Conservation (phyloP, 2,888 invertebrate species). For the Drosophila dives region DNA sequence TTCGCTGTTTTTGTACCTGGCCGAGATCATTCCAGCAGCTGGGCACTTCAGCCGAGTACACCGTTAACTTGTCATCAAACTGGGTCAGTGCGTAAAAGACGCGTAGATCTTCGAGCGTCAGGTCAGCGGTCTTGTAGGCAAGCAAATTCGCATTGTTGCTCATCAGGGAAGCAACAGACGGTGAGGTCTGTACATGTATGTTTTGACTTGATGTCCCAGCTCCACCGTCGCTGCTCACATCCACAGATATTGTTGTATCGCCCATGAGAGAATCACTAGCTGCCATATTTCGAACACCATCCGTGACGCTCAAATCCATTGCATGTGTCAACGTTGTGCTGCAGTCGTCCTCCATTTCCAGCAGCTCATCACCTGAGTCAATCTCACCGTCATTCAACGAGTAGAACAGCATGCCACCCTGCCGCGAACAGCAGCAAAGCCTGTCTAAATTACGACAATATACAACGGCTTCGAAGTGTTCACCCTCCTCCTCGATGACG, state of each 20-base stretch:
- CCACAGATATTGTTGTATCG: conserved; percentile 44
- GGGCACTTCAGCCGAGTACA: conserved; percentile 95
- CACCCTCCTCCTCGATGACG: conserved; percentile 88
- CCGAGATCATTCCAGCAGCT: conserved; percentile 97
- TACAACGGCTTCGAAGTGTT: conserved; percentile 92
- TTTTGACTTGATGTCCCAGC: conserved; percentile 36
- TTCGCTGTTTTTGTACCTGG: conserved; percentile 94
- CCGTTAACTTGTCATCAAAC: conserved; percentile 87
- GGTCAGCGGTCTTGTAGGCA: conserved; percentile 87
- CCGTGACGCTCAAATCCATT: conserved; percentile 76
- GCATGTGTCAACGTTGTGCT: conserved; percentile 71
- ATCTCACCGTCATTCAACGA: conserved; percentile 90
- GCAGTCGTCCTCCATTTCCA: conserved; percentile 88
- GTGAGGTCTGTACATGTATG: conserved; percentile 69
- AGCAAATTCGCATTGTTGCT: conserved; percentile 82
- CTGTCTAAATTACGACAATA: conserved; percentile 95
- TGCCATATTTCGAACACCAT: conserved; percentile 59
- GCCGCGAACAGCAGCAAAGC: conserved; percentile 92
- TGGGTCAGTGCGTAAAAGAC: conserved; percentile 90
- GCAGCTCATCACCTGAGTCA: conserved; percentile 89
- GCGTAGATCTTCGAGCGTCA: conserved; percentile 88
- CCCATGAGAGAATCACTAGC: conserved; percentile 19
- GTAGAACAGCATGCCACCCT: conserved; percentile 93
- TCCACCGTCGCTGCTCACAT: conserved; percentile 48
- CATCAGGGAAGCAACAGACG: conserved; percentile 62